Evolutionary conservation across 2,888 invertebrate species (phyloP).

Genomic region (Spicauda simplicius): DNA sequence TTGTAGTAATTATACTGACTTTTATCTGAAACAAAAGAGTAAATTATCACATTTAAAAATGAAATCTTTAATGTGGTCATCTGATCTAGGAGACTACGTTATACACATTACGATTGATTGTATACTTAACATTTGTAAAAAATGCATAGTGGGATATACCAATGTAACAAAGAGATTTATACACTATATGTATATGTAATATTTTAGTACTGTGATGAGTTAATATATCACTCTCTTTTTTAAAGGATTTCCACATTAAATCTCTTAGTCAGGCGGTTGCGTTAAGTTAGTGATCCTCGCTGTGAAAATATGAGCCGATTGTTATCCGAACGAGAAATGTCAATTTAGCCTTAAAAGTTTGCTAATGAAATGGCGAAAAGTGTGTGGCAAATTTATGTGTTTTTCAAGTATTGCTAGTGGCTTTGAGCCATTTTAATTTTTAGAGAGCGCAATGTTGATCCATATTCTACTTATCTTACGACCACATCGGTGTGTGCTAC

Average conservation of each 20-base stretch:
- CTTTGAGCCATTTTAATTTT: slow-evolving; percentile 12
- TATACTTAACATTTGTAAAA: too few species aligned
- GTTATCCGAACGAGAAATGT: slow-evolving; percentile 41
- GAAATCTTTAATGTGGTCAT: too few species aligned
- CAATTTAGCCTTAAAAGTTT: slow-evolving; percentile 45
- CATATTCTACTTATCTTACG: neutral
- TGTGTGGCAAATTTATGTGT: slow-evolving; percentile 40
- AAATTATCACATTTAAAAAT: too few species aligned
- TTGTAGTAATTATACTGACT: too few species aligned
- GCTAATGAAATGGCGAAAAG: slow-evolving; percentile 34
- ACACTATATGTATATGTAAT: too few species aligned
- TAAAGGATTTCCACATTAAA: neutral
- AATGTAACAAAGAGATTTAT: too few species aligned
- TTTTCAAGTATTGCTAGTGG: slow-evolving; percentile 18
- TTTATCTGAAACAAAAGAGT: too few species aligned
- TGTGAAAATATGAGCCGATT: slow-evolving; percentile 45
- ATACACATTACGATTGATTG: too few species aligned
- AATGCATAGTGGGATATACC: too few species aligned
- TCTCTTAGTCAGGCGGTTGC: neutral
- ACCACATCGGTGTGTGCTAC: neutral
- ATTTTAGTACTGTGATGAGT: too few species aligned
- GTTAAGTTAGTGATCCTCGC: slow-evolving; percentile 7
- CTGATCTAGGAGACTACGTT: too few species aligned
- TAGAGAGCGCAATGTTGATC: neutral
- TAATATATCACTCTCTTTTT: too few species aligned